phyloP scores from a whole-genome alignment of 2,113 vertebrate species.

The Bombycilla garrulus region DNA sequence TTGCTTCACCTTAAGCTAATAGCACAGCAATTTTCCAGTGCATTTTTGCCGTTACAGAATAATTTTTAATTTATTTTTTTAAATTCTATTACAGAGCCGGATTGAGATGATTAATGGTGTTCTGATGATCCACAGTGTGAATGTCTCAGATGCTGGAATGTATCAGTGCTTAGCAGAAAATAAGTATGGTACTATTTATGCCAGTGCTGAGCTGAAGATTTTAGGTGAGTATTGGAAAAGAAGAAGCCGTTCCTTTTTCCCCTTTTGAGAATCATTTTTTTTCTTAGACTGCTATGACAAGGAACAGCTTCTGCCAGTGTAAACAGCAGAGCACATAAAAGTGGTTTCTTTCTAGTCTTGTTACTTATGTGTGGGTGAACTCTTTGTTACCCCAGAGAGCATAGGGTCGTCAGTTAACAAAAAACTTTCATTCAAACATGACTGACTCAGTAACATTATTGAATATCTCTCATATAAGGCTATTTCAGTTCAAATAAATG shows the following conservation, averaged over 20 bases:
- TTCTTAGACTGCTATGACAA: not conserved
- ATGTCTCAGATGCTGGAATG: conserved; percentile 92
- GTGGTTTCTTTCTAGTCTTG: not conserved
- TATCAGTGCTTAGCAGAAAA: conserved; percentile 96
- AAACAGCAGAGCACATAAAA: not conserved
- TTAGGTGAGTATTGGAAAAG: conserved; percentile 77
- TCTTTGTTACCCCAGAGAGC: not conserved
- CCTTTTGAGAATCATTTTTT: not conserved
- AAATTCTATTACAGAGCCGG: conserved; percentile 80
- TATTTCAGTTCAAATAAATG: not conserved
- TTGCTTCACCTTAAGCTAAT: not conserved
- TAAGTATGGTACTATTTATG: conserved; percentile 87
- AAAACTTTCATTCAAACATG: not conserved
- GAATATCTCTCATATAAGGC: not conserved
- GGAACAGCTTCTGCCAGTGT: not conserved
- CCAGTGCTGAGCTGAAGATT: conserved; percentile 87
- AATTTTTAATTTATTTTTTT: not conserved
- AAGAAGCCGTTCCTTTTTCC: not conserved
- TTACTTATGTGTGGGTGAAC: not conserved
- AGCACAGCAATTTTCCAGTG: not conserved
- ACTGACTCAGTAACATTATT: not conserved
- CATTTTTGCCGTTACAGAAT: conserved; percentile 1
- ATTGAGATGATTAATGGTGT: conserved; percentile 86
- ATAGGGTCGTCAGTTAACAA: not conserved
- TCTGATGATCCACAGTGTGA: conserved; percentile 83